Evolutionary conservation across 2,113 vertebrate genomes (phyloP).

Genomic region (Melierax canorus): DNA sequence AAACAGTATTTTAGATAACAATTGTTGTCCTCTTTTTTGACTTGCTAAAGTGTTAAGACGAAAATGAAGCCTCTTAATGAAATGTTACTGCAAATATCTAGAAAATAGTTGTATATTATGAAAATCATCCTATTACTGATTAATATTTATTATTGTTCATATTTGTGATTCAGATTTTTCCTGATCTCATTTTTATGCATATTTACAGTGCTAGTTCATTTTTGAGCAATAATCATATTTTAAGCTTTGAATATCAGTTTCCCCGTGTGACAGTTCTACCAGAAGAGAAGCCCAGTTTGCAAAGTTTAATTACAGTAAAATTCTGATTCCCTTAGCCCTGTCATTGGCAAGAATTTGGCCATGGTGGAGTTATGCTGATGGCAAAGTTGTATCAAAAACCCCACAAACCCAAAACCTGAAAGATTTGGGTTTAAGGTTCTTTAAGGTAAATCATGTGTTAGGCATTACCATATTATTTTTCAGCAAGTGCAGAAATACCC

Average conservation of each 20-base stretch:
- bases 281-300: slow-evolving; percentile 51
- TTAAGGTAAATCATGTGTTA: slow-evolving; percentile 28
- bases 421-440: slow-evolving; percentile 6
- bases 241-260: slow-evolving; percentile 64
- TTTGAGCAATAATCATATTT: slow-evolving; percentile 62
- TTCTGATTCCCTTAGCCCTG: slow-evolving; percentile 49
- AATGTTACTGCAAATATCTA: not conserved
- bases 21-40: not conserved
- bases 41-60: not conserved
- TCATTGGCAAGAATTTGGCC: slow-evolving; percentile 55
- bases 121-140: slow-evolving; percentile 30
- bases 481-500: slow-evolving; percentile 51
- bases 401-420: not conserved
- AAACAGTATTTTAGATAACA: not conserved
- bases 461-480: slow-evolving; percentile 48
- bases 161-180: slow-evolving; percentile 48
- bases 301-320: slow-evolving; percentile 52
- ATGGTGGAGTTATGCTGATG: slow-evolving; percentile 36
- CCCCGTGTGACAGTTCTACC: slow-evolving; percentile 51
- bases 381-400: slow-evolving; percentile 12
- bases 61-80: not conserved
- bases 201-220: slow-evolving; percentile 49
- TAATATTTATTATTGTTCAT: slow-evolving; percentile 31
- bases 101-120: not conserved
- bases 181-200: slow-evolving; percentile 9